phyloP scores from a whole-genome alignment of 2,888 invertebrate genomes.

The Alloplasta piceator region DNA sequence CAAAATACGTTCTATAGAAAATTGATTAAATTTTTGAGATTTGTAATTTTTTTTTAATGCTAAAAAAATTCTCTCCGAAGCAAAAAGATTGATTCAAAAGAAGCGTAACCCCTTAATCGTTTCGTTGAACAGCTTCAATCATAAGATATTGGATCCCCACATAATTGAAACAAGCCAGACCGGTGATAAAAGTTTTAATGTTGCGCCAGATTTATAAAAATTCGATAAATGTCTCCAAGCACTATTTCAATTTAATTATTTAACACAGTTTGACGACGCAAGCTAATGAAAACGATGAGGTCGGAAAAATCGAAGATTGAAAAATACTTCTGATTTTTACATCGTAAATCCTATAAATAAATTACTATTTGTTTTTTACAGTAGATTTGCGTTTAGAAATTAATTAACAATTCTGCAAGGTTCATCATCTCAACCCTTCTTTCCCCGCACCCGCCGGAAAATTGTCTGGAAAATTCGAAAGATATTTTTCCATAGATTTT shows the following conservation, averaged over 20 bases:
- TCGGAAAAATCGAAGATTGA: no score
- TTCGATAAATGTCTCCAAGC: conserved; percentile 16
- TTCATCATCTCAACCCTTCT: neutral
- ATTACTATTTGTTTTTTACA: no score
- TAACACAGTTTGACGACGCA: neutral
- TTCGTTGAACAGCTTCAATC: neutral
- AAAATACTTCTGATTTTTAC: no score
- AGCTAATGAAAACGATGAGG: no score
- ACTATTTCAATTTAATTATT: neutral
- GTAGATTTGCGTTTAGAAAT: no score
- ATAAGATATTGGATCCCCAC: conserved; percentile 4
- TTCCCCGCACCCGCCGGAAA: neutral
- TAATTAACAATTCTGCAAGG: no score
- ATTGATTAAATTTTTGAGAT: no score
- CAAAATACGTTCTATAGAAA: no score
- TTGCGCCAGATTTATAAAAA: conserved; percentile 9
- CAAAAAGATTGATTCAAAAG: neutral
- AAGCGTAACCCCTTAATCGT: neutral
- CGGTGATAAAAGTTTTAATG: conserved; percentile 27
- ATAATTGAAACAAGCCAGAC: neutral
- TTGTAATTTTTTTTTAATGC: no score
- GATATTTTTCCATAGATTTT: no score
- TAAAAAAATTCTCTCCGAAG: no score
- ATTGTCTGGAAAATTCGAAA: neutral
- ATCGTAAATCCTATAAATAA: no score